Conservation (phyloP, 64 coral and sea anemone species). For the Stichodactyla helianthus region DNA sequence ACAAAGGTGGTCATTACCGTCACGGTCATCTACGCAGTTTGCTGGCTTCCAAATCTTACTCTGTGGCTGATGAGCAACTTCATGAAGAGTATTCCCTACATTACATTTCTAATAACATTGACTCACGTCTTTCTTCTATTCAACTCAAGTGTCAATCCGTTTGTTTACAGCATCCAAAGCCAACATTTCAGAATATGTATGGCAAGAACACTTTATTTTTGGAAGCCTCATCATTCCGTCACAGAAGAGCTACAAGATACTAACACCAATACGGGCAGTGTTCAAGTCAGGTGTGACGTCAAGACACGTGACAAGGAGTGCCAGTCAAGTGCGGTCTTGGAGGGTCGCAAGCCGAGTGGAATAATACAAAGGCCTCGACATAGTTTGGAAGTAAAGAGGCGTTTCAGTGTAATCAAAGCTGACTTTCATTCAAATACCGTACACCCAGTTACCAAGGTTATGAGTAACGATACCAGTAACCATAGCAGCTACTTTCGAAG, state of each 20-base stretch:
- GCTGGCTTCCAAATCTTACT: conserved; percentile 17
- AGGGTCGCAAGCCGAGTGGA: background rate
- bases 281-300: background rate
- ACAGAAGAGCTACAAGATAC: background rate
- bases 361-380: background rate
- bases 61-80: conserved; percentile 5
- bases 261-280: background rate
- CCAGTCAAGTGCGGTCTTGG: background rate
- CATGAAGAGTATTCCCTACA: background rate
- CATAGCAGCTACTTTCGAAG: background rate
- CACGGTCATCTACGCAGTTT: background rate
- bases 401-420: background rate
- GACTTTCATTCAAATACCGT: background rate
- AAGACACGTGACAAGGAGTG: background rate
- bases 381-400: background rate
- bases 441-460: background rate
- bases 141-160: conserved; percentile 1
- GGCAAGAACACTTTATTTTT: background rate
- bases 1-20: background rate
- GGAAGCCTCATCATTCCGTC: background rate
- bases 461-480: background rate
- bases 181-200: conserved; percentile 9
- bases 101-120: background rate
- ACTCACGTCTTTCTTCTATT: background rate
- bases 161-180: conserved; percentile 4